Conservation (phyloP, 2,797 vertebrate genomes). For the Huso huso region DNA sequence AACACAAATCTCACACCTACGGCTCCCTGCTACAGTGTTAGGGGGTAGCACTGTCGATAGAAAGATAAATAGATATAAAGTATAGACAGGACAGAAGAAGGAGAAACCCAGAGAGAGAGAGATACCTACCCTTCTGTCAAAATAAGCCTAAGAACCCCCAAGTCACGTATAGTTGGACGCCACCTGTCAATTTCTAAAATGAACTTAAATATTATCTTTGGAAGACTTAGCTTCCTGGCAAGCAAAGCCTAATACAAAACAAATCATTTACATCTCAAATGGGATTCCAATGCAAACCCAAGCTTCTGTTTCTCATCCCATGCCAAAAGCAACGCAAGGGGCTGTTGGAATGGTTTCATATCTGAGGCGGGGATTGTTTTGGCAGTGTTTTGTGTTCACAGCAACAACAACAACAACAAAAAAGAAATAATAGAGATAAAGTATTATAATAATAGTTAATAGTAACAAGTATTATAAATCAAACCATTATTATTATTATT, state of each 20-base stretch:
- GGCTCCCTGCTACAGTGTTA: too few relatives aligned
- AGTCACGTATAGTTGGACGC: slow-evolving; percentile 42
- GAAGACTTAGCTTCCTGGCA: slow-evolving; percentile 34
- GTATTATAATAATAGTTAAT: too few relatives aligned
- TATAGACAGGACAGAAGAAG: slow-evolving; percentile 12
- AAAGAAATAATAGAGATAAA: too few relatives aligned
- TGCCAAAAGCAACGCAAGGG: slow-evolving; percentile 17
- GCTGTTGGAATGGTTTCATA: slow-evolving; percentile 10
- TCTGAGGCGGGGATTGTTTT: background rate
- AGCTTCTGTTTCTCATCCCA: slow-evolving; percentile 31
- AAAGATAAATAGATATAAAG: slow-evolving; percentile 30
- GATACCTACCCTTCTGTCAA: slow-evolving; percentile 46
- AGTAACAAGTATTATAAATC: too few relatives aligned
- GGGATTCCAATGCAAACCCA: slow-evolving; percentile 33
- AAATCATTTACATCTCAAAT: slow-evolving; percentile 33
- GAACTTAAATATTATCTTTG: slow-evolving; percentile 24
- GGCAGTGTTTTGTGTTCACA: too few relatives aligned
- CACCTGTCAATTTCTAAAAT: slow-evolving; percentile 43
- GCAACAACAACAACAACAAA: too few relatives aligned
- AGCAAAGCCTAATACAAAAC: slow-evolving; percentile 36
- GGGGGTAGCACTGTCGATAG: background rate
- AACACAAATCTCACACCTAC: too few relatives aligned
- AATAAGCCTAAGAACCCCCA: slow-evolving; percentile 51
- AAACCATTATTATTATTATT: too few relatives aligned
- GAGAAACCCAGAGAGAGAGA: slow-evolving; percentile 27